Percentiles rank a stretch among this genome's conserved stretches.
phyloP scores from a whole-genome alignment of 2,113 vertebrate species.

The Carassius carassius region DNA sequence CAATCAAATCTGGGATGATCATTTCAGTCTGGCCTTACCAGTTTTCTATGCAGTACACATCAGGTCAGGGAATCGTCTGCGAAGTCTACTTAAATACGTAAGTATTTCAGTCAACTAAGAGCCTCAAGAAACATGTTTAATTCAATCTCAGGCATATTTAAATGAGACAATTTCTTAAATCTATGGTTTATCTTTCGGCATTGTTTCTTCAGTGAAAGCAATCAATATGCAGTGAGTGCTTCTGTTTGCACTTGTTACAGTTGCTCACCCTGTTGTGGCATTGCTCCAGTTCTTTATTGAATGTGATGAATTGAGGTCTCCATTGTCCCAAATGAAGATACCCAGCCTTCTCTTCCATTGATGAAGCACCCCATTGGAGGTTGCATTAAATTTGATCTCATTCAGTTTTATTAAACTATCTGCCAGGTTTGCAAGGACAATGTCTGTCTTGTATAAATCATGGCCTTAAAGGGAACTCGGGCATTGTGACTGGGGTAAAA shows the following conservation, averaged over 20 bases:
- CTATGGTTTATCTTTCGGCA: slow-evolving; percentile 23
- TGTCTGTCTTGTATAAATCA: slow-evolving; percentile 72
- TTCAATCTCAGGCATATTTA: slow-evolving; percentile 11
- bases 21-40: neutral
- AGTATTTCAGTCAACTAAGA: neutral
- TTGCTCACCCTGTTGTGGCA: slow-evolving; percentile 38
- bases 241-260: slow-evolving; percentile 37
- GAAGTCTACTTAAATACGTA: neutral
- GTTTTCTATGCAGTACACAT: neutral
- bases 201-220: slow-evolving; percentile 46
- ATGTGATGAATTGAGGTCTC: slow-evolving; percentile 59
- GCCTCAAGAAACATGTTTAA: neutral
- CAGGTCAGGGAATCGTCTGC: neutral
- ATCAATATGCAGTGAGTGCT: slow-evolving; percentile 37
- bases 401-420: slow-evolving; percentile 77
- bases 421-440: slow-evolving; percentile 74
- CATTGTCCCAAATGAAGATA: slow-evolving; percentile 62
- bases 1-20: neutral
- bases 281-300: slow-evolving; percentile 56
- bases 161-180: neutral
- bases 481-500: slow-evolving; percentile 65
- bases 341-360: slow-evolving; percentile 65
- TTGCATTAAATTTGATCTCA: slow-evolving; percentile 75
- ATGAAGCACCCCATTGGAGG: slow-evolving; percentile 74
- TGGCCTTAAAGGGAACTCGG: slow-evolving; percentile 71